Conservation (phyloP, 2,888 invertebrate species). For the Ischnus inquisitorius region DNA sequence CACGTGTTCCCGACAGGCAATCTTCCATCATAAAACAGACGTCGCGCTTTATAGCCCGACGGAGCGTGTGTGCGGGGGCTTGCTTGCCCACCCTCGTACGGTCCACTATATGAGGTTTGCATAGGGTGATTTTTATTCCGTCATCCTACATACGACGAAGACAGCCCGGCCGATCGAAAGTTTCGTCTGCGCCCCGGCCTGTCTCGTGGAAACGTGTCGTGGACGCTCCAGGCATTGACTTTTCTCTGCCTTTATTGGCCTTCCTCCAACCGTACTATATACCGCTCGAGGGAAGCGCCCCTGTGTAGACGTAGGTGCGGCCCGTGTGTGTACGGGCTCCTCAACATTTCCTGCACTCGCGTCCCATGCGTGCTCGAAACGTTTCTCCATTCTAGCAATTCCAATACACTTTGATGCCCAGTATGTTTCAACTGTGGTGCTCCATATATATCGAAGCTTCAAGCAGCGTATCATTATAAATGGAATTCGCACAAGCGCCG, state of each 20-base stretch:
- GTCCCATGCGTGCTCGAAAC: not conserved
- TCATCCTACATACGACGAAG: slow-evolving; percentile 45
- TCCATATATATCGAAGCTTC: not conserved
- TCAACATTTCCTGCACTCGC: not conserved
- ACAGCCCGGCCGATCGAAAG: slow-evolving; percentile 24
- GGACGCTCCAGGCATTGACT: slow-evolving; percentile 45
- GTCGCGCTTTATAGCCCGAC: slow-evolving; percentile 67
- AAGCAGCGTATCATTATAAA: not conserved
- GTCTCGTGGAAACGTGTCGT: slow-evolving; percentile 32
- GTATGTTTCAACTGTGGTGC: not conserved
- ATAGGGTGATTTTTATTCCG: slow-evolving; percentile 65
- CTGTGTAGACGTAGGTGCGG: not conserved
- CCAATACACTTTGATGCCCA: slow-evolving; percentile 26
- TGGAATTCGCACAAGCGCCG: not conserved
- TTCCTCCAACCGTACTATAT: slow-evolving; percentile 18
- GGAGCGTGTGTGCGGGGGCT: slow-evolving; percentile 30
- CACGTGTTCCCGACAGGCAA: slow-evolving; percentile 74
- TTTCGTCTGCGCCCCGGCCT: slow-evolving; percentile 21
- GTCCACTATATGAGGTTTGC: slow-evolving; percentile 59
- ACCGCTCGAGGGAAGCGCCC: not conserved
- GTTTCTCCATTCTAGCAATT: not conserved
- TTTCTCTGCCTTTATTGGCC: slow-evolving; percentile 31
- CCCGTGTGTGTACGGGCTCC: not conserved
- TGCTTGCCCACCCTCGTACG: slow-evolving; percentile 31
- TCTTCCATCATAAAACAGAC: slow-evolving; percentile 73